A percentile compares a stretch with the other conserved stretches of the same genome.
phyloP scores from a whole-genome alignment of 2,797 vertebrate species.

The Sylvia borin region DNA sequence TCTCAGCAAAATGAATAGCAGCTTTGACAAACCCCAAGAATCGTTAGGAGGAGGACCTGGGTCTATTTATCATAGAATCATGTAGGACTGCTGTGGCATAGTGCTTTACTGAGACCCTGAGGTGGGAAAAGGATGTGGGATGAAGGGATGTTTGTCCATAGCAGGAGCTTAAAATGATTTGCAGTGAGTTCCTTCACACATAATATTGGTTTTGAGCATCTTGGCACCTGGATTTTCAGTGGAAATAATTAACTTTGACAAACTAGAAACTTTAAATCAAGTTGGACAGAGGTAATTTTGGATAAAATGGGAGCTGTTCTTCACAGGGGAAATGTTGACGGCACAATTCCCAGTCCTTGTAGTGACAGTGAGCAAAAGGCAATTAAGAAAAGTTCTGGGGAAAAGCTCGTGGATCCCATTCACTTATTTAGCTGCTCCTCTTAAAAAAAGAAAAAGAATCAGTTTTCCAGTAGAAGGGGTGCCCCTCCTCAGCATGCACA shows the following conservation, averaged over 20 bases:
- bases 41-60: neutral
- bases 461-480: neutral
- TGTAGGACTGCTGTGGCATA: neutral
- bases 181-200: neutral
- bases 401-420: neutral
- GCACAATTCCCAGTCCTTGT: neutral
- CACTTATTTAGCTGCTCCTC: neutral
- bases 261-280: neutral
- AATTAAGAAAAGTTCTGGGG: neutral
- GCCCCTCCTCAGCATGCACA: neutral
- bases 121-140: neutral
- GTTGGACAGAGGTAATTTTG: neutral
- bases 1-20: neutral
- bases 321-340: neutral
- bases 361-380: neutral
- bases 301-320: slow-evolving; percentile 8
- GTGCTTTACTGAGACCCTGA: neutral
- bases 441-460: neutral
- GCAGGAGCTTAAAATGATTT: neutral
- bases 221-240: neutral
- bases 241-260: slow-evolving; percentile 7
- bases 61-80: neutral
- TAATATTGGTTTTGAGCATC: neutral
- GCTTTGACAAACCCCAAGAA: neutral
- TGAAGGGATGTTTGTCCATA: neutral